These are phyloP conservation scores for Progne subis DNA, from an alignment of 2,113 vertebrate genomes.

Conservation along the genomic window DNA sequence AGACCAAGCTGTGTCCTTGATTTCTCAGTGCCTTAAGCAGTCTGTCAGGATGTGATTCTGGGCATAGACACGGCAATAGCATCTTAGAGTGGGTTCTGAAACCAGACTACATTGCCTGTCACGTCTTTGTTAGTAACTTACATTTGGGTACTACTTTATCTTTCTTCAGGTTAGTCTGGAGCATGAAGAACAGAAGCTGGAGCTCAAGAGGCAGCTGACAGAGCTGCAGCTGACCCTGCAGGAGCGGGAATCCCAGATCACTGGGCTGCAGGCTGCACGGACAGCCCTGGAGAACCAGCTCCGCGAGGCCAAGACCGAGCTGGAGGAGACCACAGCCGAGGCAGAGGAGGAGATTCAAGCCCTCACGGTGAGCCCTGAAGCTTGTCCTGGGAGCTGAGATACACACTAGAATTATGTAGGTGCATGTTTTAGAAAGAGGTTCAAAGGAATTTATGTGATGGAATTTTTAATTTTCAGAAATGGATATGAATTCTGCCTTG, in stretches of 20 bases:
- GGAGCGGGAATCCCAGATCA: constrained; percentile 93
- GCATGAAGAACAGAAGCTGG: constrained; percentile 94
- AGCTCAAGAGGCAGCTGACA: constrained; percentile 92
- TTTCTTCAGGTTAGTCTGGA: constrained; percentile 87
- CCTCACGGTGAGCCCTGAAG: constrained; percentile 82
- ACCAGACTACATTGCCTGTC: not conserved
- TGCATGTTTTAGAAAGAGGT: not conserved
- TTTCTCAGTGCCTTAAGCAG: not conserved
- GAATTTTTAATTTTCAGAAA: not conserved
- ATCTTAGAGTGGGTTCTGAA: not conserved
- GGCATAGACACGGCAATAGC: not conserved
- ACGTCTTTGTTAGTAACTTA: not conserved
- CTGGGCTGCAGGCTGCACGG: constrained; percentile 87
- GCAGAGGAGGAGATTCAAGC: constrained; percentile 98
- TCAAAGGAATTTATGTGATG: not conserved
- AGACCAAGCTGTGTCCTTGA: not conserved
- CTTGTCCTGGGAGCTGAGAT: not conserved
- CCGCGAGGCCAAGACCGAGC: constrained; percentile 92
- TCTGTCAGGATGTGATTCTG: not conserved
- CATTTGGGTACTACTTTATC: not conserved
- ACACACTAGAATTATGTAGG: not conserved
- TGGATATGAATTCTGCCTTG: not conserved
- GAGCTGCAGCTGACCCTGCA: constrained; percentile 94
- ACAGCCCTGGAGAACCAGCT: constrained; percentile 92
- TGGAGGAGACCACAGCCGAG: constrained; percentile 96